Evolutionary conservation across 2,113 vertebrate species (phyloP).

Genomic region (Xiphophorus maculatus): DNA sequence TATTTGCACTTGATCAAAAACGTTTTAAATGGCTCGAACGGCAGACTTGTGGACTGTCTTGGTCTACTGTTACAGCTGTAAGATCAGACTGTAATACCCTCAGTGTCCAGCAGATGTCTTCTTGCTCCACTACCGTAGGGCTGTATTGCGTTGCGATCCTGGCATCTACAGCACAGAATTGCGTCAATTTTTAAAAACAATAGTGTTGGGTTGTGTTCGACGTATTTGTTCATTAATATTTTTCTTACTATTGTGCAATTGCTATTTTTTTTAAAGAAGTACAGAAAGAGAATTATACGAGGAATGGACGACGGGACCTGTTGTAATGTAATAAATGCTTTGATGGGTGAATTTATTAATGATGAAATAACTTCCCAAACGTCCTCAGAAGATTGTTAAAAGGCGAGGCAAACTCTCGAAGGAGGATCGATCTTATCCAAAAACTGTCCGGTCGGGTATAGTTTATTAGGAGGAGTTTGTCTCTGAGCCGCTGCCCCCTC

Average conservation of each 20-base stretch:
- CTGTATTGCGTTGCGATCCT: not conserved
- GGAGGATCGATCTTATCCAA: constrained; percentile 6
- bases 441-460: not conserved
- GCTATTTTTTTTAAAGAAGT: not conserved
- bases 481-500: not conserved
- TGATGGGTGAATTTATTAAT: not conserved
- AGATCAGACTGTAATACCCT: constrained; percentile 9
- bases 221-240: not conserved
- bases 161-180: not conserved
- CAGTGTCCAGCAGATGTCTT: constrained; percentile 44
- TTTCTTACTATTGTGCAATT: not conserved
- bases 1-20: not conserved
- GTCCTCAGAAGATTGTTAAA: not conserved
- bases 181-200: not conserved
- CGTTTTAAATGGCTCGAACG: not conserved
- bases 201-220: not conserved
- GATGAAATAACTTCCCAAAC: not conserved
- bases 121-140: not conserved
- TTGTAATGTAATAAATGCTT: not conserved
- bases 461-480: constrained; percentile 39
- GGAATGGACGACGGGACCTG: not conserved
- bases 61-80: not conserved
- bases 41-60: not conserved
- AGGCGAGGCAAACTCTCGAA: not conserved
- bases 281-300: not conserved